Conservation (phyloP, 2,888 invertebrate genomes). For the Nyleta sp. region DNA sequence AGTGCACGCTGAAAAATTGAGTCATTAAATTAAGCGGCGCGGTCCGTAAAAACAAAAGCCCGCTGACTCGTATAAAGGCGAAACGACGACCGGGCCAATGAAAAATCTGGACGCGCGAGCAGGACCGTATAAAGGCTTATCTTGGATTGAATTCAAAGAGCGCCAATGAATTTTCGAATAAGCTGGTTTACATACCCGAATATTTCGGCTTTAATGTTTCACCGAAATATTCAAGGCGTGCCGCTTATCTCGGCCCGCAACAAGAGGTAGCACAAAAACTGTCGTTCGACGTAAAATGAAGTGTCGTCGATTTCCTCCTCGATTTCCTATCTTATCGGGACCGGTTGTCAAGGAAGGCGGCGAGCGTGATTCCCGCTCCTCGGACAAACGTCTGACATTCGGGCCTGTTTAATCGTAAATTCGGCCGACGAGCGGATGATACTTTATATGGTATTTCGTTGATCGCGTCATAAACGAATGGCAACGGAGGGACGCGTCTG, state of each 20-base stretch:
- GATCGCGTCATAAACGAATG: constrained; percentile 53
- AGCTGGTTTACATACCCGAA: constrained; percentile 59
- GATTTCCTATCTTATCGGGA: constrained; percentile 74
- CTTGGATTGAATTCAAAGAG: constrained; percentile 62
- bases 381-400: constrained; percentile 36
- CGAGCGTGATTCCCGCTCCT: constrained; percentile 53
- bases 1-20: constrained; percentile 41
- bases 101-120: constrained; percentile 46
- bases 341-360: constrained; percentile 69
- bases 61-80: constrained; percentile 22
- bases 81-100: constrained; percentile 41
- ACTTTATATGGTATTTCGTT: constrained; percentile 56
- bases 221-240: constrained; percentile 62
- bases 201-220: constrained; percentile 64
- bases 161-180: constrained; percentile 59
- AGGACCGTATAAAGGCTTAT: constrained; percentile 55
- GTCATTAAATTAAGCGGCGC: constrained; percentile 37
- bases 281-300: constrained; percentile 65
- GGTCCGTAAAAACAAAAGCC: constrained; percentile 43
- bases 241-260: constrained; percentile 52
- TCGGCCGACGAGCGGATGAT: constrained; percentile 18
- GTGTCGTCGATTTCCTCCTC: constrained; percentile 68
- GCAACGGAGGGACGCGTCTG: background rate
- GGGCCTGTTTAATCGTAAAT: constrained; percentile 55
- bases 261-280: constrained; percentile 66